These are phyloP conservation scores for Acanthopagrus latus DNA, from an alignment of 2,797 vertebrate genomes.

Conservation along the genomic window DNA sequence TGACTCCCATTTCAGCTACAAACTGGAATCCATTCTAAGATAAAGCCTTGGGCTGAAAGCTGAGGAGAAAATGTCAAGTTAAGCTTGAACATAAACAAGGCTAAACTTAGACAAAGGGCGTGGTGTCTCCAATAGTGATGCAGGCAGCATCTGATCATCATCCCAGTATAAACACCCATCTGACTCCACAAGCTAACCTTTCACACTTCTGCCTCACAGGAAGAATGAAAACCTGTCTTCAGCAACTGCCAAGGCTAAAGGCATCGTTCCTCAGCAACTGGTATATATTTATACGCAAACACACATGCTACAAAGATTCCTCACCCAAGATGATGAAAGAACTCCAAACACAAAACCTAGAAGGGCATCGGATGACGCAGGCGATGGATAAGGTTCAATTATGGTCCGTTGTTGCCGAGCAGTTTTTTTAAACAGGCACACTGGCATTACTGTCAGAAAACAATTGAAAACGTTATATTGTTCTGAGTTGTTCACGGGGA, in stretches of 20 bases:
- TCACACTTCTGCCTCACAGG: conserved; percentile 73
- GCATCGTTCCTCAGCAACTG: conserved; percentile 76
- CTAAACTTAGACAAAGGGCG: conserved; percentile 80
- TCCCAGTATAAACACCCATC: conserved; percentile 75
- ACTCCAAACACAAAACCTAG: conserved; percentile 73
- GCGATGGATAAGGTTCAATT: conserved; percentile 70
- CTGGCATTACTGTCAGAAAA: conserved; percentile 53
- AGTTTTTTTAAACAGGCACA: conserved; percentile 61
- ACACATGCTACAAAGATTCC: conserved; percentile 78
- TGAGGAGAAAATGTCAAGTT: conserved; percentile 75
- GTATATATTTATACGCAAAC: conserved; percentile 83
- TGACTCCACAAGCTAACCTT: conserved; percentile 77
- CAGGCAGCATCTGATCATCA: conserved; percentile 77
- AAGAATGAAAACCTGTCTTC: conserved; percentile 80
- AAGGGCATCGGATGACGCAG: conserved; percentile 73
- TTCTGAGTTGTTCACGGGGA: conserved; percentile 34
- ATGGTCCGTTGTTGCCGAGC: conserved; percentile 72
- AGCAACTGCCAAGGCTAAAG: conserved; percentile 71
- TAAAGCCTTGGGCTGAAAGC: conserved; percentile 64
- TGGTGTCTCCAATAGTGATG: conserved; percentile 72
- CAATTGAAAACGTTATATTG: conserved; percentile 49
- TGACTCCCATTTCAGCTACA: conserved; percentile 45
- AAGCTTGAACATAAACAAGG: conserved; percentile 74
- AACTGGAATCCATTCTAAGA: conserved; percentile 57
- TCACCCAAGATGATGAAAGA: conserved; percentile 72